Conservation (phyloP, 2,797 vertebrate species). For the Gymnothorax javanicus region DNA sequence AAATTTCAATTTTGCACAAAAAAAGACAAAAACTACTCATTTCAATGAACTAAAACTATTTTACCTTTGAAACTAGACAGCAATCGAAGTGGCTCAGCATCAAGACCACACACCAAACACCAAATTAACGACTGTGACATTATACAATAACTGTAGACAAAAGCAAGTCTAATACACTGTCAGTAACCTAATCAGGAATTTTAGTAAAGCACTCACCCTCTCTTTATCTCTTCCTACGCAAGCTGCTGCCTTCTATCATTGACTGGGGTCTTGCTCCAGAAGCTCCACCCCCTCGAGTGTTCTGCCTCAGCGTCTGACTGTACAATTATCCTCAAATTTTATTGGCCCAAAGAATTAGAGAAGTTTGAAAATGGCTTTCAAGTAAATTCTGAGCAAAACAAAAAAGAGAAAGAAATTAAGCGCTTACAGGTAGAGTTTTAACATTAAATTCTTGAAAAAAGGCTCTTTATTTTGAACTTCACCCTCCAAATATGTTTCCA, state of each 20-base stretch:
- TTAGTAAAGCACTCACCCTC: constrained; percentile 23
- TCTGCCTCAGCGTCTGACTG: constrained; percentile 50
- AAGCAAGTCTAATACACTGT: neutral
- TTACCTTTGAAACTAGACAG: neutral
- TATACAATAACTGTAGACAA: neutral
- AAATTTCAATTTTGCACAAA: neutral
- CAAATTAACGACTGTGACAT: neutral
- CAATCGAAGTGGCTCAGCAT: neutral
- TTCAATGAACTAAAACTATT: neutral
- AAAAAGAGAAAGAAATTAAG: neutral
- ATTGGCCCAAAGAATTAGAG: constrained; percentile 8
- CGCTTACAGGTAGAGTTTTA: neutral
- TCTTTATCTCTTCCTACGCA: constrained; percentile 16
- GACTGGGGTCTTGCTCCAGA: constrained; percentile 19
- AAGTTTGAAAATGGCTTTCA: neutral
- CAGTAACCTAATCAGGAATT: neutral
- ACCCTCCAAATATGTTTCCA: neutral
- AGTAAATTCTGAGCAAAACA: neutral
- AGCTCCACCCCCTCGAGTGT: constrained; percentile 2
- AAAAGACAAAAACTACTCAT: neutral
- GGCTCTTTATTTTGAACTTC: neutral
- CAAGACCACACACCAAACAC: neutral
- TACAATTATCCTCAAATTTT: constrained; percentile 39
- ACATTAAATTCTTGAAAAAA: neutral
- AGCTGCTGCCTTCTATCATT: constrained; percentile 18